Base-by-base conservation (phyloP, 2,113 vertebrate species). In the Gobio gobio region DNA sequence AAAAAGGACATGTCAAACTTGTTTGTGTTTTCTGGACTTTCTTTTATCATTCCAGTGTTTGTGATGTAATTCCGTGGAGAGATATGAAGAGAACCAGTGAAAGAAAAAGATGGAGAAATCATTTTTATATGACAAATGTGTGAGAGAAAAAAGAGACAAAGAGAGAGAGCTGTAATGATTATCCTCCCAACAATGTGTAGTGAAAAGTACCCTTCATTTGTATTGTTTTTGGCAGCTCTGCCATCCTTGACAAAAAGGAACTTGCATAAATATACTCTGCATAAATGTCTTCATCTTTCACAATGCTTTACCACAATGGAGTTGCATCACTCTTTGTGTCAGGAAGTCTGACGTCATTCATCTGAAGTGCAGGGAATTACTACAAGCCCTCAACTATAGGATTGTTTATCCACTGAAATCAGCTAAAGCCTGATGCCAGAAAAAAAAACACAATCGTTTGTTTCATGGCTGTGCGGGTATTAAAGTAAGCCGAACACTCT, bases 271-370 rank as follows among this genome's bases (percentile, higher is more conserved):
- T 10, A 29, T 33, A 40, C 91, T 91, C 87, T 59, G 86, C 83
- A 83, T 89, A 90, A 93, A 93, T 89, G 88, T 89, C 88, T 93
- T 93, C 89, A 88, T 92, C 88, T 91, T 93, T 93, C 91, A 92
- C 88, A 85, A 90, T 89, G 86, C 64, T 45, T 70, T 87, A 90
- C 87, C 89, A 88, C 88, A 86, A 85, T 75, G 26, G 88, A 88
- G 85, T 66, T 79, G 58, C 77, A 58, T 18, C 51, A 45, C 24
- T 90, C 90, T 86, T 81, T 80, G 85, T 86, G 73, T 77, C 79
- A 43, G 49, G 58, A 83, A 87, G 66, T 78, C 63, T 83, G 78
- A 89, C 75, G 59, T 86, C 72, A 86, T 90, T 89, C 86, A 88
- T 86, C 85, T 49, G 75, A 56, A 83, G 84, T 89, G 49, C 77